Percentiles rank a stretch among this genome's conserved stretches.
Conservation (phyloP, 2,113 vertebrate genomes). For the Saccopteryx bilineata region DNA sequence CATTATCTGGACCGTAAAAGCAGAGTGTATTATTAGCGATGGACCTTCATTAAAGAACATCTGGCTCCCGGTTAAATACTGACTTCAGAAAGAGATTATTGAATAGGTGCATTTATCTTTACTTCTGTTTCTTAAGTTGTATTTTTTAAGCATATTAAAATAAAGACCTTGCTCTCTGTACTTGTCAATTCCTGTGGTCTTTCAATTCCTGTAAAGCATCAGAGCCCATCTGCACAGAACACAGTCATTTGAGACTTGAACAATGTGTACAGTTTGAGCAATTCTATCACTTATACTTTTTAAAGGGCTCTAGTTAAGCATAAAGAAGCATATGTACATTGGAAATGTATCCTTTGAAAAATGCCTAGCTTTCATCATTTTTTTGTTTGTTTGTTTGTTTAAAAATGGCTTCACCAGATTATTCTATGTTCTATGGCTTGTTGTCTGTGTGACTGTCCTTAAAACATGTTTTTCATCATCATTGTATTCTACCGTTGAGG, state of each 20-base stretch:
- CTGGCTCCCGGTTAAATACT: constrained; percentile 24
- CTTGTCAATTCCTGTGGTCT: constrained; percentile 37
- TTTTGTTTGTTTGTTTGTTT: constrained; percentile 75
- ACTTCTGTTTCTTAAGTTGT: constrained; percentile 27
- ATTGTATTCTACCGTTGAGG: constrained; percentile 61
- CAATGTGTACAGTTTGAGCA: constrained; percentile 16
- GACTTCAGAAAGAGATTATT: constrained; percentile 64
- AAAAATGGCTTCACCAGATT: constrained; percentile 82
- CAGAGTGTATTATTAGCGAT: constrained; percentile 32
- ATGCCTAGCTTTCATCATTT: constrained; percentile 83
- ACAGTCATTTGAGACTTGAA: not conserved
- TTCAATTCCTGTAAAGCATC: not conserved
- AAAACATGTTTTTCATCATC: constrained; percentile 83
- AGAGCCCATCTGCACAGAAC: fast-evolving
- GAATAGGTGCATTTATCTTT: constrained; percentile 59
- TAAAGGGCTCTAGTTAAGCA: constrained; percentile 59
- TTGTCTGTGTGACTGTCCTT: constrained; percentile 82
- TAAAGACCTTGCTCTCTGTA: not conserved
- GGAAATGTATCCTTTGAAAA: constrained; percentile 84
- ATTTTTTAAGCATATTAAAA: constrained; percentile 53
- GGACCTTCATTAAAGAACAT: constrained; percentile 58
- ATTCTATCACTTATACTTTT: constrained; percentile 59
- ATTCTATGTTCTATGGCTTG: constrained; percentile 80
- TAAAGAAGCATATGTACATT: constrained; percentile 71
- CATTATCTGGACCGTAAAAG: constrained; percentile 76